Conservation (phyloP, 2,113 vertebrate species). For the Pimephales promelas region DNA sequence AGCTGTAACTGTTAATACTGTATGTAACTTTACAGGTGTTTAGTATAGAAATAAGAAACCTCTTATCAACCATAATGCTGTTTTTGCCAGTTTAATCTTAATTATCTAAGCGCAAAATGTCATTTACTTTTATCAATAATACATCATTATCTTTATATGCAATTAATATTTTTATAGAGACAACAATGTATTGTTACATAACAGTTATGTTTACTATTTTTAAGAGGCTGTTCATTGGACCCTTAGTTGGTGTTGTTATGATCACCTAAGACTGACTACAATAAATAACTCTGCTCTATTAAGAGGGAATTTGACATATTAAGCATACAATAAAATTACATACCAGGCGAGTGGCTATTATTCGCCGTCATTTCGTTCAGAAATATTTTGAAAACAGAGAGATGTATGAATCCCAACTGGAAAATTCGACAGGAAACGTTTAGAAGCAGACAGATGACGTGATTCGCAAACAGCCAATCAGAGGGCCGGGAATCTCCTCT, state of each 20-base stretch:
- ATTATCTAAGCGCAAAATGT: not conserved
- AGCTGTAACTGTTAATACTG: not conserved
- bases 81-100: not conserved
- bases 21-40: not conserved
- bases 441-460: not conserved
- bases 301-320: not conserved
- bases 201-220: not conserved
- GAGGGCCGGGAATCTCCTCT: not conserved
- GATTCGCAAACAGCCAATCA: conserved; percentile 8
- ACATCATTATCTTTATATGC: not conserved
- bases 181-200: not conserved
- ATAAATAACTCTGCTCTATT: not conserved
- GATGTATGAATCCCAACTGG: not conserved
- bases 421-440: conserved; percentile 12
- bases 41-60: not conserved
- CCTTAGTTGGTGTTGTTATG: not conserved
- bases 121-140: not conserved
- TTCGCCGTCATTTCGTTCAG: conserved; percentile 2
- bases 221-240: conserved; percentile 3
- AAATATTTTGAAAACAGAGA: not conserved
- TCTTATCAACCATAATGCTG: not conserved
- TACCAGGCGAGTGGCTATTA: not conserved
- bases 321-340: not conserved
- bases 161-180: not conserved
- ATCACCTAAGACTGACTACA: not conserved